phyloP scores from a whole-genome alignment of 2,797 vertebrate genomes.

The Meda fulgida region DNA sequence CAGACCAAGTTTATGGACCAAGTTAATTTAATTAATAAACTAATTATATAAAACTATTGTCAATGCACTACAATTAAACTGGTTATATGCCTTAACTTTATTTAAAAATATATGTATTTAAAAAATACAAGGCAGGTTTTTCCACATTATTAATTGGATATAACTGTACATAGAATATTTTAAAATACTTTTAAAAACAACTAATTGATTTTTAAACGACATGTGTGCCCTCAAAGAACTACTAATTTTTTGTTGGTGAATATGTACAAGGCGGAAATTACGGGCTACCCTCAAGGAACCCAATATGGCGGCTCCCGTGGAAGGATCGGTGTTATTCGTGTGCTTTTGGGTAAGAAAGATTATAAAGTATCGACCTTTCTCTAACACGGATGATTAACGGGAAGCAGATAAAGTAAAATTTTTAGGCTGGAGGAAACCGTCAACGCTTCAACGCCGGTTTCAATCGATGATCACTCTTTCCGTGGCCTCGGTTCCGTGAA shows the following conservation, averaged over 20 bases:
- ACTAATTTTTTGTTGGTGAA: neutral
- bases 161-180: neutral
- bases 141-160: too few relatives aligned
- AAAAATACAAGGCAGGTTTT: neutral
- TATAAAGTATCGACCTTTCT: neutral
- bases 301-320: constrained; percentile 81
- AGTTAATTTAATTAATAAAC: too few relatives aligned
- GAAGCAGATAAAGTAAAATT: neutral
- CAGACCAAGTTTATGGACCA: too few relatives aligned
- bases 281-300: constrained; percentile 7
- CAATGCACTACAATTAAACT: too few relatives aligned
- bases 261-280: constrained; percentile 67
- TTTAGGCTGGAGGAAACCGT: neutral
- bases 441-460: neutral
- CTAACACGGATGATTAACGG: neutral
- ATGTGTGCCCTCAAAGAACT: neutral
- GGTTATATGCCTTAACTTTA: too few relatives aligned
- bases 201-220: neutral
- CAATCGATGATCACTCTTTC: neutral
- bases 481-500: neutral
- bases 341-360: constrained; percentile 88
- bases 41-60: too few relatives aligned
- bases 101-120: too few relatives aligned
- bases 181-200: neutral
- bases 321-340: constrained; percentile 91